A percentile compares a stretch with the other conserved stretches of the same genome.
phyloP scores from a whole-genome alignment of 1,140 invertebrate genomes.

The Cardiocondyla obscurior region DNA sequence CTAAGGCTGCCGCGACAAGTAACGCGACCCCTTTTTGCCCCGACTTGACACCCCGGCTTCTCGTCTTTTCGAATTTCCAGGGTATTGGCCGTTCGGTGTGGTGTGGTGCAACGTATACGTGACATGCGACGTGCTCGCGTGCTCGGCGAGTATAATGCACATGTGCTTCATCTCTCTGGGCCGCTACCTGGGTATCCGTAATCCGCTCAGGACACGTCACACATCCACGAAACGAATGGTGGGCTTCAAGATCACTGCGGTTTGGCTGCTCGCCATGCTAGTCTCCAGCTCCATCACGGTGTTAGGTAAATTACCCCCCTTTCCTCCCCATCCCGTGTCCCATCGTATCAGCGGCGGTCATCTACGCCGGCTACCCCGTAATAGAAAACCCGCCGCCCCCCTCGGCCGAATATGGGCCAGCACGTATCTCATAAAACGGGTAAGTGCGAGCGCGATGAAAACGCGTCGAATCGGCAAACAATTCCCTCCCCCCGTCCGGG shows the following conservation, averaged over 20 bases:
- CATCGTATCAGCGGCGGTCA: background rate
- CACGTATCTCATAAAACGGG: conserved; percentile 25
- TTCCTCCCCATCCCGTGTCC: too few species aligned
- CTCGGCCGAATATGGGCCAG: background rate
- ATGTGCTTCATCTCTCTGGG: conserved; percentile 98
- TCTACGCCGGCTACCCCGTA: background rate
- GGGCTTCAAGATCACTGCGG: conserved; percentile 92
- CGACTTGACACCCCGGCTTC: background rate
- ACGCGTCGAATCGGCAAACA: conserved; percentile 16
- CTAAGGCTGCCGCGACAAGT: background rate
- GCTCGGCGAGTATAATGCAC: conserved; percentile 97
- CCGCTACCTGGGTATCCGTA: conserved; percentile 95
- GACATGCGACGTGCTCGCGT: conserved; percentile 97
- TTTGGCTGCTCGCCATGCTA: conserved; percentile 93
- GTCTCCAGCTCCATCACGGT: conserved; percentile 95
- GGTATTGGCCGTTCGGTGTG: conserved; percentile 95
- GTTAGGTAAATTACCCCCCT: conserved; percentile 87
- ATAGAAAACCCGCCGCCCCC: background rate
- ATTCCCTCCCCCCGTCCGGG: too few species aligned
- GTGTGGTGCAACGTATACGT: conserved; percentile 97
- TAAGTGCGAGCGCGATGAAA: conserved; percentile 1
- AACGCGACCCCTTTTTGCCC: background rate
- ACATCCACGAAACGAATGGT: conserved; percentile 91
- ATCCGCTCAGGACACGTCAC: conserved; percentile 92
- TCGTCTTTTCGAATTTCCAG: conserved; percentile 84